Evolutionary conservation across 2,113 vertebrate genomes (phyloP).

Genomic region (Phasianus colchicus): DNA sequence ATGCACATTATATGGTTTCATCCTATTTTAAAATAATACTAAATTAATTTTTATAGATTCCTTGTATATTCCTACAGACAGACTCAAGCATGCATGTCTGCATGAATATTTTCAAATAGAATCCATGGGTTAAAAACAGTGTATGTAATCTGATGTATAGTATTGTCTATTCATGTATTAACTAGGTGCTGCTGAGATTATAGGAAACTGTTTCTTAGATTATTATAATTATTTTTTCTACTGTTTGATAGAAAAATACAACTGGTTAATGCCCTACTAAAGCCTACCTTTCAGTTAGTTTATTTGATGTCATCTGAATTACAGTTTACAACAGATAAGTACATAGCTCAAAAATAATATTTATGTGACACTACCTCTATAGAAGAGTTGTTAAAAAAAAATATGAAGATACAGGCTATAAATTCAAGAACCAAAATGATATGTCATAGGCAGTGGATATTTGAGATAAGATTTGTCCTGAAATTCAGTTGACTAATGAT

Average conservation of each 20-base stretch:
- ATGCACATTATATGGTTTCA: background rate
- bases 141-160: background rate
- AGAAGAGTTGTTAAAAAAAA: background rate
- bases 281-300: background rate
- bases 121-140: background rate
- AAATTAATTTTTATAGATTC: background rate
- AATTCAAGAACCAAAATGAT: background rate
- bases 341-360: background rate
- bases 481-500: background rate
- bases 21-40: background rate
- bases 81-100: background rate
- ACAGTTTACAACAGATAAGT: background rate
- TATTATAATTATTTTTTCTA: background rate
- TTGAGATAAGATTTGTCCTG: background rate
- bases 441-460: background rate
- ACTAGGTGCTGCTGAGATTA: background rate
- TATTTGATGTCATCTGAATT: background rate
- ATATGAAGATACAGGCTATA: background rate
- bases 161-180: background rate
- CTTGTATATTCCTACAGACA: background rate
- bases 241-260: background rate
- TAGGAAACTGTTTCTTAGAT: background rate
- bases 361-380: background rate
- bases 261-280: background rate
- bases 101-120: background rate